Percentiles rank a stretch among this genome's conserved stretches.
phyloP scores from a whole-genome alignment of 2,113 vertebrate species.

The Percina caprodes region DNA sequence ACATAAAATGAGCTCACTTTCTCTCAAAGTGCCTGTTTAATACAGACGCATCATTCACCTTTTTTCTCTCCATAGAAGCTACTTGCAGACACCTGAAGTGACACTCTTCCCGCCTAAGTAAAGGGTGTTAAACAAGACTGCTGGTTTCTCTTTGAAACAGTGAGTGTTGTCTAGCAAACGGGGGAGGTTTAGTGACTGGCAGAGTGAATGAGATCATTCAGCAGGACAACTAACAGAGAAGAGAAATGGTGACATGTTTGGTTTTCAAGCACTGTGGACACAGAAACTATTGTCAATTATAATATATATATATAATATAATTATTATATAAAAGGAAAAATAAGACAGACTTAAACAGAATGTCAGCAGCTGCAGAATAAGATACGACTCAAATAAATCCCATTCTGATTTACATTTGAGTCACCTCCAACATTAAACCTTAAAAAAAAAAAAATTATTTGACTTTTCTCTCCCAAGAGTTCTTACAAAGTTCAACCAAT shows the following conservation, averaged over 20 bases:
- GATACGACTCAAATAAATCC: conserved; percentile 21
- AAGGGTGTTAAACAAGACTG: conserved; percentile 6
- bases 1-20: not conserved
- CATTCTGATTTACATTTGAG: not conserved
- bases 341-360: conserved; percentile 36
- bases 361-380: too few relatives aligned
- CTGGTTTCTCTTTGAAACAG: not conserved
- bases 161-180: not conserved
- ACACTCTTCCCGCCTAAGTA: conserved; percentile 1
- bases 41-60: not conserved
- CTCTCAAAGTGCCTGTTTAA: conserved; percentile 19
- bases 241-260: conserved; percentile 25
- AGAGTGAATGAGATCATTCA: conserved; percentile 42
- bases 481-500: not conserved
- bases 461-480: not conserved
- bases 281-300: conserved; percentile 9
- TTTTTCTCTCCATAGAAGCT: not conserved
- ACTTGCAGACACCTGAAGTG: not conserved
- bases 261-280: conserved; percentile 20
- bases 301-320: too few relatives aligned
- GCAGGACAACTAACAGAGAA: conserved; percentile 11
- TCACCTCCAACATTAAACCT: not conserved
- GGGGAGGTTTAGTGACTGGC: conserved; percentile 13
- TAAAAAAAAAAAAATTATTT: not conserved
- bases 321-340: too few relatives aligned